These are phyloP conservation scores for Boloria euphrosyne DNA, from an alignment of 2,888 invertebrate genomes.

Conservation along the genomic window DNA sequence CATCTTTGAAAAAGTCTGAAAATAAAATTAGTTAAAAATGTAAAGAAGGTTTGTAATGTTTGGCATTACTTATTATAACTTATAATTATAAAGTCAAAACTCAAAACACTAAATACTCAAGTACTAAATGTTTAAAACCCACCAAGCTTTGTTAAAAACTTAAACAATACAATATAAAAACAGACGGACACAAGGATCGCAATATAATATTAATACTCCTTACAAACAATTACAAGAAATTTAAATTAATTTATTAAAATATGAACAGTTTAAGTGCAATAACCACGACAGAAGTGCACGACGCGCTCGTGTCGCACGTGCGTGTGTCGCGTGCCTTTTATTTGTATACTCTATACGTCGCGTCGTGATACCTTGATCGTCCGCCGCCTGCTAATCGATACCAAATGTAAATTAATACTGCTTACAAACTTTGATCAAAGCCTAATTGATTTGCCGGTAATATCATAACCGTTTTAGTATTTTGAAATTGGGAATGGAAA, in stretches of 20 bases:
- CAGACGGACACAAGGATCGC: background rate
- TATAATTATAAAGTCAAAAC: too few species aligned
- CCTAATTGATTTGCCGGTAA: slow-evolving; percentile 33
- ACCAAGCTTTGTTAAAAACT: background rate
- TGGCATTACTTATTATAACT: too few species aligned
- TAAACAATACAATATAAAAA: background rate
- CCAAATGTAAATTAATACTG: slow-evolving; percentile 42
- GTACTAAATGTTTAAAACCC: too few species aligned
- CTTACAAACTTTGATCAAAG: slow-evolving; percentile 28
- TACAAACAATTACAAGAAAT: slow-evolving; percentile 10
- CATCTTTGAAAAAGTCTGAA: too few species aligned
- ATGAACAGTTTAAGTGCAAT: slow-evolving; percentile 24
- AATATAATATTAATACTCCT: background rate
- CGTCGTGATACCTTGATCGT: slow-evolving; percentile 38
- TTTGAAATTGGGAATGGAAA: too few species aligned
- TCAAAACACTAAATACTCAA: too few species aligned
- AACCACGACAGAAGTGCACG: slow-evolving; percentile 64
- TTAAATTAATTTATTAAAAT: slow-evolving; percentile 29
- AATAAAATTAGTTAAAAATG: too few species aligned
- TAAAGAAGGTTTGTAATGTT: too few species aligned
- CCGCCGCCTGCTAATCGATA: slow-evolving; percentile 46
- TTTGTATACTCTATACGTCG: slow-evolving; percentile 43
- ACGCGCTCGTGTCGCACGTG: slow-evolving; percentile 57
- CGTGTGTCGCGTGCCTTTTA: slow-evolving; percentile 65
- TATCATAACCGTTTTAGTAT: too few species aligned